These are phyloP conservation scores for Cyphomyrus plagiostoma DNA, from an alignment of 2,113 vertebrate genomes.

Conservation along the genomic window DNA sequence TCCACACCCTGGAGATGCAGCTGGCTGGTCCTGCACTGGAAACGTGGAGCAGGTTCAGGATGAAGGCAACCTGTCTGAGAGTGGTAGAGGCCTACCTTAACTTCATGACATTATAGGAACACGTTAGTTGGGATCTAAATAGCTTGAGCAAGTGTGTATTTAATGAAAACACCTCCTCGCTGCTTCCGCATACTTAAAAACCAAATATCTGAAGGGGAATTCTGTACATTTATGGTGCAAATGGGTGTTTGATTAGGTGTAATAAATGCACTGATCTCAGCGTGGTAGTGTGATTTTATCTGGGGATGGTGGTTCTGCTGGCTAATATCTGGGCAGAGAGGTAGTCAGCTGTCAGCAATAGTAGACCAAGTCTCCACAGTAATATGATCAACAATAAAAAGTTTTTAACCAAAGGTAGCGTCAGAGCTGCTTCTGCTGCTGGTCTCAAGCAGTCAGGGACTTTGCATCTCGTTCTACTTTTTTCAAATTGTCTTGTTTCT, in stretches of 20 bases:
- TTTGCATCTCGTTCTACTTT: neutral
- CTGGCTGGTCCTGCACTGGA: neutral
- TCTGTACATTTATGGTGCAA: neutral
- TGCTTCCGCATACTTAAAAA: neutral
- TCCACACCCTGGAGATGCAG: constrained; percentile 6
- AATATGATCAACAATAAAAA: neutral
- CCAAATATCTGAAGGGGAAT: neutral
- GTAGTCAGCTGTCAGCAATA: neutral
- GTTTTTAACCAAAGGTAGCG: neutral
- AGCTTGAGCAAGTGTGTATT: neutral
- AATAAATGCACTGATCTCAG: neutral
- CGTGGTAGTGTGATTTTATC: neutral
- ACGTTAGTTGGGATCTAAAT: neutral
- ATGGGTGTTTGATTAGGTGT: neutral
- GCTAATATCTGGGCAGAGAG: neutral
- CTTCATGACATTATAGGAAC: neutral
- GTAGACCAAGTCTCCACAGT: neutral
- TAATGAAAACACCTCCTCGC: neutral
- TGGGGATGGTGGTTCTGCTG: neutral
- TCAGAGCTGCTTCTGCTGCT: neutral
- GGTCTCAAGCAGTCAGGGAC: neutral
- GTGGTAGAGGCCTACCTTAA: neutral
- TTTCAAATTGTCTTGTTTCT: neutral
- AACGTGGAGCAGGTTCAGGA: neutral
- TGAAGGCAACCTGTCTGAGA: neutral